These are phyloP conservation scores for Argyresthia goedartella DNA, from an alignment of 2,888 invertebrate species.

Conservation along the genomic window DNA sequence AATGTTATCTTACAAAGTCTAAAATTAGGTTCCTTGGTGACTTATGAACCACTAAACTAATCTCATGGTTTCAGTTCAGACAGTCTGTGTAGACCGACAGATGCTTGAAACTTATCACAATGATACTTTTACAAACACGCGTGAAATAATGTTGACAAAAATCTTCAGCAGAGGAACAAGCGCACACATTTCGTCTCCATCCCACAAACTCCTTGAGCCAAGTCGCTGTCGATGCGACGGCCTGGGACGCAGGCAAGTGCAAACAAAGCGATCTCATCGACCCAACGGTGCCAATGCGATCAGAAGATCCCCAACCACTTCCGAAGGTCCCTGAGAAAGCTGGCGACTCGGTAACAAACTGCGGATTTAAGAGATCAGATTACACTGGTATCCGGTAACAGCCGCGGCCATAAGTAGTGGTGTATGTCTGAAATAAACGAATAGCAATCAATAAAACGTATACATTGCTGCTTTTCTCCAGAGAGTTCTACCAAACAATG, in stretches of 20 bases:
- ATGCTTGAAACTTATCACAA: no score
- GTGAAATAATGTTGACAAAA: no score
- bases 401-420: not conserved
- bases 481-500: constrained; percentile 21
- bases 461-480: constrained; percentile 21
- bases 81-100: no score
- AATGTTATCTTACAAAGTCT: no score
- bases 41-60: no score
- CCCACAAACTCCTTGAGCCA: no score
- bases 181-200: no score
- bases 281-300: constrained; percentile 21
- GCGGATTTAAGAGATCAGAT: not conserved
- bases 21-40: no score
- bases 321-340: constrained; percentile 7
- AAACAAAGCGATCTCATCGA: constrained; percentile 27
- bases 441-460: constrained; percentile 22
- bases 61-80: no score
- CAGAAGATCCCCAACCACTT: constrained; percentile 14
- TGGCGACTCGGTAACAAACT: not conserved
- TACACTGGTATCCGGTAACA: not conserved
- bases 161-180: no score
- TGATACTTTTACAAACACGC: no score
- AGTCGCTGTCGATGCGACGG: not conserved
- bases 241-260: constrained; percentile 16
- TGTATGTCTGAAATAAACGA: constrained; percentile 15